A percentile compares a stretch with the other conserved stretches of the same genome.
phyloP scores from a whole-genome alignment of 2,797 vertebrate genomes.

The Sebastes nivosus region DNA sequence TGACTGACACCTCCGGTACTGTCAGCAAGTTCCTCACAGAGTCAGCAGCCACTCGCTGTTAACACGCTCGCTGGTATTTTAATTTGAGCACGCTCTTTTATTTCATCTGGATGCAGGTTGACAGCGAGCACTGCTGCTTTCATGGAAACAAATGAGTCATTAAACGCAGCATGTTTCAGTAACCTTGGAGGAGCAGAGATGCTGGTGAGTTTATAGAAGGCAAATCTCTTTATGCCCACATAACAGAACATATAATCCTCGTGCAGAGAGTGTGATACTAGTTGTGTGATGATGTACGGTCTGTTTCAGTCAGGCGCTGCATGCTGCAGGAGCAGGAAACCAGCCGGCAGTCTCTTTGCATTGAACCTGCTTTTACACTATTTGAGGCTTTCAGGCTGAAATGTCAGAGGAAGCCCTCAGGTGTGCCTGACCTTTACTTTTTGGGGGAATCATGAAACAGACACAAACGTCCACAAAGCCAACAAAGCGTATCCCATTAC shows the following conservation, averaged over 20 bases:
- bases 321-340: not conserved
- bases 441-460: conserved; percentile 5
- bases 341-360: not conserved
- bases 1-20: conserved; percentile 18
- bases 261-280: conserved; percentile 13
- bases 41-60: not conserved
- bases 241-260: conserved; percentile 9
- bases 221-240: not conserved
- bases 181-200: conserved; percentile 6
- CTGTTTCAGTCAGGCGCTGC: conserved; percentile 34
- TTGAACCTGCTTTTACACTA: conserved; percentile 11
- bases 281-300: conserved; percentile 4
- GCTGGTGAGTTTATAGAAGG: not conserved
- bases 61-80: conserved; percentile 5
- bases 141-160: conserved; percentile 34
- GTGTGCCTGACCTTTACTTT: conserved; percentile 51
- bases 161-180: conserved; percentile 35
- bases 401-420: conserved; percentile 56
- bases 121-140: conserved; percentile 26
- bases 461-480: conserved; percentile 7
- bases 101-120: conserved; percentile 22
- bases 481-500: not conserved
- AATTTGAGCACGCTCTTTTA: conserved; percentile 18
- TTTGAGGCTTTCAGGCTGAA: conserved; percentile 43
- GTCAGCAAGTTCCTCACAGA: conserved; percentile 16